A percentile compares a stretch with the other conserved stretches of the same genome.
These are phyloP conservation scores for Yponomeuta evonymella DNA, from an alignment of 2,888 invertebrate genomes.

Conservation along the genomic window DNA sequence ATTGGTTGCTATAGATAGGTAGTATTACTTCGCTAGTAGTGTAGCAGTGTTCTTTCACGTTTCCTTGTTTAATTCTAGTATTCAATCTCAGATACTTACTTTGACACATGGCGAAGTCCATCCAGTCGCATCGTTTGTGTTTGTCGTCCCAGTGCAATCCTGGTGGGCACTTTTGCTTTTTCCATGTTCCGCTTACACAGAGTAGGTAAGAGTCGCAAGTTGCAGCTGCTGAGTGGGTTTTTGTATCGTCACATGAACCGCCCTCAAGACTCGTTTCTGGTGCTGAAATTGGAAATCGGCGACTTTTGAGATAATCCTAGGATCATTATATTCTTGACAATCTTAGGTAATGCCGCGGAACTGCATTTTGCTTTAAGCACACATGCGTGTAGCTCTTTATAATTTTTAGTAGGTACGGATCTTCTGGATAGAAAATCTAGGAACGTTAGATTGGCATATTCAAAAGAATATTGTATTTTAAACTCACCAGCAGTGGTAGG, in stretches of 20 bases:
- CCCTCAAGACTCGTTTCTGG: constrained; percentile 39
- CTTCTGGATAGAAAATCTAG: too few species aligned
- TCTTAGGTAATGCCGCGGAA: too few species aligned
- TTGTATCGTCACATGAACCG: constrained; percentile 37
- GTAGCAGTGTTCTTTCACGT: too few species aligned
- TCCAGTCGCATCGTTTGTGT: constrained; percentile 87
- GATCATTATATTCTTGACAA: too few species aligned
- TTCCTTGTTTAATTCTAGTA: too few species aligned
- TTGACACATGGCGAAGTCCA: constrained; percentile 82
- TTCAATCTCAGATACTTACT: constrained; percentile 30
- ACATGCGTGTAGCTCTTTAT: too few species aligned
- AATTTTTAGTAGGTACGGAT: too few species aligned
- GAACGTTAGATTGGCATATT: neutral
- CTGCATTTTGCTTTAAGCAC: too few species aligned
- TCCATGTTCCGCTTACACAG: constrained; percentile 83
- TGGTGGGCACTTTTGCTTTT: constrained; percentile 83
- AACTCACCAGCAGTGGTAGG: constrained; percentile 22
- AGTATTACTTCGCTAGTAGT: too few species aligned
- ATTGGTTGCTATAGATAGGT: too few species aligned
- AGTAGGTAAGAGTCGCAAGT: constrained; percentile 85
- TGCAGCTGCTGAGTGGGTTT: constrained; percentile 71
- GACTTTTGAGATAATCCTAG: too few species aligned
- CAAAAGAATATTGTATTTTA: neutral
- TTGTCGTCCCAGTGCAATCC: constrained; percentile 88
- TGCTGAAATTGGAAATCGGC: constrained; percentile 20